Conservation (phyloP, 2,113 vertebrate genomes). For the Prionailurus viverrinus region DNA sequence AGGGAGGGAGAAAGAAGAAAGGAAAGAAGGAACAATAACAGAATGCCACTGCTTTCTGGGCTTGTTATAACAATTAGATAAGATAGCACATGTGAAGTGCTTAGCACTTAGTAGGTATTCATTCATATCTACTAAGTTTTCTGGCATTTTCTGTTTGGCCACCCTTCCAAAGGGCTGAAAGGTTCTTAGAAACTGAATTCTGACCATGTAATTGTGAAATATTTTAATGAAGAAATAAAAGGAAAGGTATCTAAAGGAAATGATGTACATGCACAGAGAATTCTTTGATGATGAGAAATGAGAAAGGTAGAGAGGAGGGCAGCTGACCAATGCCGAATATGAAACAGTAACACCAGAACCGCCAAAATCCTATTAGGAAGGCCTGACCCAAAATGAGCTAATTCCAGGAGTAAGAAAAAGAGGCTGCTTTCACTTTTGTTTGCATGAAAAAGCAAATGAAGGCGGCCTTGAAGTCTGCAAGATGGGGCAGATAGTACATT, state of each 20-base stretch:
- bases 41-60: neutral
- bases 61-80: neutral
- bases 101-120: neutral
- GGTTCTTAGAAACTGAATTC: slow-evolving; percentile 30
- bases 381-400: neutral
- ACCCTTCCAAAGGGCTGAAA: neutral
- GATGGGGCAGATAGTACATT: neutral
- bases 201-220: neutral
- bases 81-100: neutral
- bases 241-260: slow-evolving; percentile 13
- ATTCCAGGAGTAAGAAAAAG: neutral
- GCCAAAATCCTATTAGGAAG: neutral
- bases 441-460: neutral
- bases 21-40: neutral
- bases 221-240: slow-evolving; percentile 37
- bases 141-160: slow-evolving; percentile 1
- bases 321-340: neutral
- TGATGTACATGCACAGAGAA: neutral
- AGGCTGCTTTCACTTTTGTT: slow-evolving; percentile 28
- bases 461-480: neutral
- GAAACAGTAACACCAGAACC: neutral
- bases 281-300: slow-evolving; percentile 9
- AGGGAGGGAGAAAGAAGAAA: neutral
- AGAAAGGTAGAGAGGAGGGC: neutral
- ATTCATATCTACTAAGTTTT: slow-evolving; percentile 11